Base-by-base conservation (phyloP, 2,113 vertebrate genomes). In the Halcyon malimbica region DNA sequence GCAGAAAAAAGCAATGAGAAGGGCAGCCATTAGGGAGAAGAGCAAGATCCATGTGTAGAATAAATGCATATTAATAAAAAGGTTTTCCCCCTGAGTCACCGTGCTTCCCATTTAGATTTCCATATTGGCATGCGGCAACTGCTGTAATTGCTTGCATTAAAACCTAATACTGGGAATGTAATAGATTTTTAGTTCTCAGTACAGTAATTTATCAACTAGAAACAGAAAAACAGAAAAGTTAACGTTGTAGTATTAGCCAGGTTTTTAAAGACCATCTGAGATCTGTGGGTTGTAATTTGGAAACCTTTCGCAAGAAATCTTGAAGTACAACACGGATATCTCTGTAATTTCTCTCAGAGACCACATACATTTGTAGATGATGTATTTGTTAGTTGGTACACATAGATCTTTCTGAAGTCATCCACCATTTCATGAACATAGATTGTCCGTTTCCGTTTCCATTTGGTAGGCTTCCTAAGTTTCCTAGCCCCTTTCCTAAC, bases 21-120 rank as follows among this genome's bases (percentile, higher is more conserved):
- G 42, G 56, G 16, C 76, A 86, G 48, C 79, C 73, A 29, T 60
- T 67, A 83, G 85, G 68, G 87, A 93, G 87, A 88, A 69, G 68
- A 77, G 75, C 82, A 87, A 70, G 79, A 90, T 89, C 42, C 76
- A 48, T 64, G 64, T 75, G 62, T 94, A 62, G 95, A 93, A 95
- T 89, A 95, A 91, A 87, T 86, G 42, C 37, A 64, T 92, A 11
- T 70, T 93, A 92, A 75, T 90, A 28, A 74, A 89, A 95, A 93
- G 50, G 29, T 69, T 87, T 96, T 28, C 39, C 56, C 93, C n/a
- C 50, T 69, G 90, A 80, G 60, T 87, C 92, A 71, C 88, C 1
- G 3, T 65, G 71, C 68, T 90, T 94, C 73, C 73, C 83, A 28
- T 90, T 64, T 87, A 81, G 60, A 93, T 92, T 84, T 93, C 76